These are phyloP conservation scores for Phyllotreta cruciferae DNA, from an alignment of 2,888 invertebrate genomes.

Conservation along the genomic window DNA sequence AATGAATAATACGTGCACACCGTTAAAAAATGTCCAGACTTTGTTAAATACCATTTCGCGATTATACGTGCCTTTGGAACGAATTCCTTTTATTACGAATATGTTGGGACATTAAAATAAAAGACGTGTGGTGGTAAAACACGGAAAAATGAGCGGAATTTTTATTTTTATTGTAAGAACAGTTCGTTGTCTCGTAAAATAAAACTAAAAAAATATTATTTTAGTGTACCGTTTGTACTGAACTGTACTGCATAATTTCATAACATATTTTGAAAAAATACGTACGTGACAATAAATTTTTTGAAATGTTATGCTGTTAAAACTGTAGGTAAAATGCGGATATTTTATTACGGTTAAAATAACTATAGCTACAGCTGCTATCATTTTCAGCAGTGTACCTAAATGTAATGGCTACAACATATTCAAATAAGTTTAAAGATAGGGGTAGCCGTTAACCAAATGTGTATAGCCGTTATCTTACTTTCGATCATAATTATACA, in stretches of 20 bases:
- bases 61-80: slow-evolving; percentile 19
- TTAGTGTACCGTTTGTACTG: too few species aligned
- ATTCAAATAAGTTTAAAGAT: slow-evolving; percentile 5
- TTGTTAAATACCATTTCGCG: slow-evolving; percentile 13
- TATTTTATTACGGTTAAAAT: too few species aligned
- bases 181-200: slow-evolving; percentile 1
- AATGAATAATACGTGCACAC: slow-evolving; percentile 18
- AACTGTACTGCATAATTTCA: too few species aligned
- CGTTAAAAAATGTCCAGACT: slow-evolving; percentile 21
- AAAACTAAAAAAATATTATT: too few species aligned
- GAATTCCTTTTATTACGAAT: not conserved
- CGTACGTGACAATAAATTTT: too few species aligned
- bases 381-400: not conserved
- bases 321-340: too few species aligned
- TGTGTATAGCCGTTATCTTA: slow-evolving; percentile 7
- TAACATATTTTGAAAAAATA: too few species aligned
- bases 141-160: slow-evolving; percentile 1
- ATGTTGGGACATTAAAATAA: slow-evolving; percentile 1
- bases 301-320: too few species aligned
- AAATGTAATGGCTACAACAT: not conserved
- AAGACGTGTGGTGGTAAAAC: not conserved
- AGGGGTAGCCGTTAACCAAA: slow-evolving; percentile 9
- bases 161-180: not conserved
- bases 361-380: not conserved
- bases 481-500: not conserved